Base-by-base conservation (phyloP, 2,113 vertebrate genomes). In the Rhodinocichla rosea region DNA sequence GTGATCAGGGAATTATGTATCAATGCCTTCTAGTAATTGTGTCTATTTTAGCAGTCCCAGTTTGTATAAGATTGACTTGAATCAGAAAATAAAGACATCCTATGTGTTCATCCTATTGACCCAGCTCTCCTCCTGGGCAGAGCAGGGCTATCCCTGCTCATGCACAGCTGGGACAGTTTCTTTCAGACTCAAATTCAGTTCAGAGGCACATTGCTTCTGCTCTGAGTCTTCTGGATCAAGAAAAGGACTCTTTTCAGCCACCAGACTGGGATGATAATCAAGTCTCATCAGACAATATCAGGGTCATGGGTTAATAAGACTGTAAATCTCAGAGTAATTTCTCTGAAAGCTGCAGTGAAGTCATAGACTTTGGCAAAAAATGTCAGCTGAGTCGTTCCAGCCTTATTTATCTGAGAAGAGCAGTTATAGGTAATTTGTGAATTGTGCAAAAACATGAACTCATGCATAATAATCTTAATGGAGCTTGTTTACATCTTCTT, bases 401-500 rank as follows among this genome's bases (percentile, higher is more conserved):
- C 39, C 7, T 52, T 87, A 57, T 94, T 96, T 93, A 63, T 92
- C 42, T 73, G 81, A 68, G 87, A 81, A 76, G 45, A 63, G 40
- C 63, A 71, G 67, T 69, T 91, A 75, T 35, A 89, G 73, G 60
- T 93, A 83, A 96, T 92, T 80, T 83, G 91, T 87, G 76, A 85
- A 73, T 83, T 89, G 55, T 89, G 55, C 68, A 69, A 74, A 96
- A 95, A 55, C 71, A 70, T 65, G 83, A 91, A 94, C 70, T 95
- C 82, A 47, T 77, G 81, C 64, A 37, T 78, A 91, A 89, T 95
- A 84, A 92, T 93, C 84, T 71, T 95, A 90, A 94, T 55, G 39
- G 69, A 68, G 65, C 87, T 89, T 95, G 53, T 97, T 96, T 93
- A 86, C 22, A 1, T 87, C 70, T 22, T 73, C 69, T 52, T 76